Base-by-base conservation (phyloP, 2,113 vertebrate genomes). In the Microtus oregoni region DNA sequence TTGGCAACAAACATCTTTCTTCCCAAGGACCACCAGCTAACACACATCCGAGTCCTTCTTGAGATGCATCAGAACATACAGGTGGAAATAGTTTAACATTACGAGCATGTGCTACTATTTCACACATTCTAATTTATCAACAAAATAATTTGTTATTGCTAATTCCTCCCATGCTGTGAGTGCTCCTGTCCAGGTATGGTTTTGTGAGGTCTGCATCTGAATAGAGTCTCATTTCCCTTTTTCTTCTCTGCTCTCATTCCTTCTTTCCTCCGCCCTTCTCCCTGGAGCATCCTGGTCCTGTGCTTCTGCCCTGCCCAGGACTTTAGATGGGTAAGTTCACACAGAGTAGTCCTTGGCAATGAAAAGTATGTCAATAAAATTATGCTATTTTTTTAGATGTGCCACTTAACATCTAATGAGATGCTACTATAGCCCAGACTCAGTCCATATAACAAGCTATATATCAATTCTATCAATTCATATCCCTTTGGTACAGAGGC, bases 321-420 rank as follows among this genome's bases (percentile, higher is more conserved):
- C 55, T 28, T 86, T 32, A 65, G 68, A 28, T n/a, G 70, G 15
- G 8, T 28, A 1, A 26, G 4, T 52, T 52, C 50, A 52, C 50
- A 52, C 50, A 52, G 50, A 52, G 50, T 52, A 52, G 50, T 52
- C 50, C 2, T 52, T 52, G 50, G 50, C 22, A 81, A 38, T 68
- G 50, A 89, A 78, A 94, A 55, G 77, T 24, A 9, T n/a, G 5
- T 68, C 65, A 70, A 67, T 41, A 58, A 94, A 94, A 73, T 44
- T 73, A 76, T 30, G 70, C 0, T n/a, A 41, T 87, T 22, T 90
- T 90, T 95, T 86, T 75, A 47, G 19, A 65, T 20, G 73, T 93
- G 13, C 89, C 7, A 96, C 35, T 26, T 77, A 75, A 91, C 22
- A 77, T 72, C 55, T 70, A 94, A 78, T 72, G 38, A 90, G n/a